Evolutionary conservation across 2,113 vertebrate genomes (phyloP), one percentile per base, ranked within the genome.

Genomic region (Xerus inauris): DNA sequence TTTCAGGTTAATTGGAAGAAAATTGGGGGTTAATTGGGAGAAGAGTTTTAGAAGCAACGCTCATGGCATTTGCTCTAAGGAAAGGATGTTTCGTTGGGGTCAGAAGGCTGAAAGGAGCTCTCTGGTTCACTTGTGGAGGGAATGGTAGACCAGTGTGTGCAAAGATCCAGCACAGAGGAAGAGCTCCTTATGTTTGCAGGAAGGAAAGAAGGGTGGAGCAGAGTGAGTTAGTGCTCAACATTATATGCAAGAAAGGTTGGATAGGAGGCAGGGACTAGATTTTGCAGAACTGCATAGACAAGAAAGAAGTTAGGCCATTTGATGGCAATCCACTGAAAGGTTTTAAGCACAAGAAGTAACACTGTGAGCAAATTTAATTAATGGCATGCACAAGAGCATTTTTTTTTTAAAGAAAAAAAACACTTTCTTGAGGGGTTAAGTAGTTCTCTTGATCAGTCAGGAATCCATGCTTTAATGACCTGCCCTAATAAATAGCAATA

Each of bases 321-420:
- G 30, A 0, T 62, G 19, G 24, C 40, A 32, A 54, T 64, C 2
- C 24, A 45, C 26, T 88, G 11, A 72, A 40, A 3, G 1, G 1
- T 87, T 92, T 75, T 59, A 38, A 84, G 40, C 9, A 84, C 17
- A 87, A n/a, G 10, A 91, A 77, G 35, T 64, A 67, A 54, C 10
- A 76, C 8, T 96, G 9, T 94, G 24, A 84, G 47, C n/a, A 77
- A 86, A 80, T 81, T 59, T 20, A 95, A 11, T 72, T 77, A 86
- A 24, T 38, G 3, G 6, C 9, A 30, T 81, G 11, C 32, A 87
- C 13, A 67, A 26, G 76, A 47, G 2, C 12, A 20, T 28, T 28
- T 28, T 62, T 28, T 94, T 57, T 3, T 35, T 45, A 12, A 32
- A 17, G 28, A 69, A 65, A 8, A 59, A 30, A n/a, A 14, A 42